A percentile compares a stretch with the other conserved stretches of the same genome.
Conservation (phyloP, 2,797 vertebrate genomes). For the Melanotaenia pygmaea region DNA sequence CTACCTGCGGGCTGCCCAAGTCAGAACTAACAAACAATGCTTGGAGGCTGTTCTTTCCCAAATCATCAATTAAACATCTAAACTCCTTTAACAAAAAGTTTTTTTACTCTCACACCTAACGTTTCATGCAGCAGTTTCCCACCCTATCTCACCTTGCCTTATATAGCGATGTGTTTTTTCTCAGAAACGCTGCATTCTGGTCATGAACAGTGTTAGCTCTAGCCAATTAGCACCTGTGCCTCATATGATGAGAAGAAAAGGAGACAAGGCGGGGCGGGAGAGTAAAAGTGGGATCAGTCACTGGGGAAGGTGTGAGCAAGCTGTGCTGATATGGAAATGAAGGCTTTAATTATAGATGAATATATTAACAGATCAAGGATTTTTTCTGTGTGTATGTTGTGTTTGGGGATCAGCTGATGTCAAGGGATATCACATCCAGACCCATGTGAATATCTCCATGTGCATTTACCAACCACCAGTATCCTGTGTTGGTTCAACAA, state of each 20-base stretch:
- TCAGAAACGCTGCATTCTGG: conserved; percentile 36
- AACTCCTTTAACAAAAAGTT: conserved; percentile 41
- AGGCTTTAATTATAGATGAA: conserved; percentile 82
- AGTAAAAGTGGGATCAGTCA: conserved; percentile 50
- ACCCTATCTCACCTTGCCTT: conserved; percentile 38
- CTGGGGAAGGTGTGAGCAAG: conserved; percentile 69
- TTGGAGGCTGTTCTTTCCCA: conserved; percentile 3
- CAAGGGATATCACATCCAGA: conserved; percentile 39
- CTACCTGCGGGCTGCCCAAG: conserved; percentile 6
- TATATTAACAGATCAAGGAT: conserved; percentile 76
- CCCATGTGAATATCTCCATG: conserved; percentile 29
- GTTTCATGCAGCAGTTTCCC: background rate
- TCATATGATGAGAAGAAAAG: conserved; percentile 41
- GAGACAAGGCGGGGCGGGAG: conserved; percentile 19
- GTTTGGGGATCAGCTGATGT: conserved; percentile 57
- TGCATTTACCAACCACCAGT: conserved; percentile 37
- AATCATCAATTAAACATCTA: conserved; percentile 15
- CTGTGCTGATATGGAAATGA: conserved; percentile 76
- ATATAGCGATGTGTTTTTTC: conserved; percentile 49
- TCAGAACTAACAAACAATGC: conserved; percentile 34
- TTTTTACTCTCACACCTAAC: conserved; percentile 21
- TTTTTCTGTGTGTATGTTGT: conserved; percentile 48
- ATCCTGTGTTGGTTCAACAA: background rate
- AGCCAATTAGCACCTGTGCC: conserved; percentile 74
- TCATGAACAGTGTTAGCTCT: conserved; percentile 34